These are phyloP conservation scores for silkworm (Bombyx mori) DNA, from an alignment of 1,140 invertebrate species.

Conservation along the genomic window ASM3026992v2 NC_085112.1:1932001-1932500, in stretches of 20 bases:
- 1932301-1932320: slow-evolving; percentile 61
- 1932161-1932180: slow-evolving; percentile 50
- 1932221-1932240: background rate
- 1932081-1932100: slow-evolving; percentile 91
- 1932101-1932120: slow-evolving; percentile 84
- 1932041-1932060: slow-evolving; percentile 80
- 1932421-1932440: too few species aligned
- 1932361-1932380: slow-evolving; percentile 5
- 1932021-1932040: slow-evolving; percentile 93
- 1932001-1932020: slow-evolving; percentile 91
- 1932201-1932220: background rate
- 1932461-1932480: too few species aligned
- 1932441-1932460: too few species aligned
- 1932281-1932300: slow-evolving; percentile 58
- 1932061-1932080: slow-evolving; percentile 85
- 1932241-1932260: background rate
- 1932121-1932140: slow-evolving; percentile 30
- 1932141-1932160: slow-evolving; percentile 57
- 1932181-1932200: slow-evolving; percentile 21
- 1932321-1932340: slow-evolving; percentile 58
- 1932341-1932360: slow-evolving; percentile 49
- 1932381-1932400: too few species aligned
- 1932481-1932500: too few species aligned
- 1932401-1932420: too few species aligned
- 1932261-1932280: slow-evolving; percentile 40